Evolutionary conservation across 2,113 vertebrate genomes (phyloP).

Genomic region (Sturnira hondurensis): DNA sequence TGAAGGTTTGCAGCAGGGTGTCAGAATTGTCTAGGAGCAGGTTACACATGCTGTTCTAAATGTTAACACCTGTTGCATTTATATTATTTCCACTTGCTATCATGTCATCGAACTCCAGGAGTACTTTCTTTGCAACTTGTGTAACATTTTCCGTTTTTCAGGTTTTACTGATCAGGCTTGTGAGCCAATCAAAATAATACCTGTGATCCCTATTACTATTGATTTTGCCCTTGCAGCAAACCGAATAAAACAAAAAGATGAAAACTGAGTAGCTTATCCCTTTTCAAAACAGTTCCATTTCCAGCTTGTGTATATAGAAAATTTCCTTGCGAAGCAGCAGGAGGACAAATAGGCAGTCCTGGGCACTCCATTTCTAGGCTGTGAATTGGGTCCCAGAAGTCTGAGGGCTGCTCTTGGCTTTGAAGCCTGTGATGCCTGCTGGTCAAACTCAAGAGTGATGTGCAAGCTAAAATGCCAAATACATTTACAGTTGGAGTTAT

Average conservation of each 20-base stretch:
- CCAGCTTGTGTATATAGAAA: neutral
- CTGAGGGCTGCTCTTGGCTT: neutral
- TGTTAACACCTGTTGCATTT: conserved; percentile 72
- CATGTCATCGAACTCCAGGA: conserved; percentile 75
- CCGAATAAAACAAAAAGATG: conserved; percentile 80
- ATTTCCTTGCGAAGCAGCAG: neutral
- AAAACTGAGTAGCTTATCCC: conserved; percentile 7
- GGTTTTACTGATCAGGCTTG: conserved; percentile 77
- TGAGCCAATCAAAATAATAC: conserved; percentile 80
- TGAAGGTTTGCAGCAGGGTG: conserved; percentile 39
- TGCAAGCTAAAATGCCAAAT: neutral
- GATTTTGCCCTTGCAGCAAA: conserved; percentile 77
- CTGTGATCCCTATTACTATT: conserved; percentile 75
- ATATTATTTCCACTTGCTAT: conserved; percentile 62
- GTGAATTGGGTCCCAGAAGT: neutral
- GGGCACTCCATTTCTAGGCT: neutral
- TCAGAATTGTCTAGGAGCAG: conserved; percentile 22
- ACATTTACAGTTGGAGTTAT: neutral
- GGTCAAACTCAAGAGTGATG: neutral
- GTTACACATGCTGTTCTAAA: conserved; percentile 72
- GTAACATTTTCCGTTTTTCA: conserved; percentile 75
- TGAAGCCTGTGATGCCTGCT: neutral
- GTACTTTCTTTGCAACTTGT: conserved; percentile 67
- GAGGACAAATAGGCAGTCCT: neutral
- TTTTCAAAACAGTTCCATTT: conserved; percentile 18